phyloP scores from a whole-genome alignment of 2,797 vertebrate species.

The Lepus oiostolus region DNA sequence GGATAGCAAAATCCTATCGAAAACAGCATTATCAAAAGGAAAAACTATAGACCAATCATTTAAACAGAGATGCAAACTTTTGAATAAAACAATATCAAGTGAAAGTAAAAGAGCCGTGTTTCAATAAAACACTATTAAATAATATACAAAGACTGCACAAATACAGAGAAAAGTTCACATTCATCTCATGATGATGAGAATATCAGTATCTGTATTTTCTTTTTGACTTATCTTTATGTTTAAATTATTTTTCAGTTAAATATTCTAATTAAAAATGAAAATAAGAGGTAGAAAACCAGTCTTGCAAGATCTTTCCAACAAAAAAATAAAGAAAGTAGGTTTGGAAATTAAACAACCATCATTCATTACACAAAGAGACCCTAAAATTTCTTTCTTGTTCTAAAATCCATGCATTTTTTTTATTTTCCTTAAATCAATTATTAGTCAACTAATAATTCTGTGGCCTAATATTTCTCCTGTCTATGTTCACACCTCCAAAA shows the following conservation, averaged over 20 bases:
- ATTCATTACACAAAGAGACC: background rate
- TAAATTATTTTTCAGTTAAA: conserved; percentile 6
- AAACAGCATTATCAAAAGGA: background rate
- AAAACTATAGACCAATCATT: background rate
- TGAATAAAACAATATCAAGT: background rate
- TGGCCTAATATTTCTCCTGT: background rate
- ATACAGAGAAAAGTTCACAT: background rate
- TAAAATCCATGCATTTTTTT: background rate
- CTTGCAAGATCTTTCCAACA: background rate
- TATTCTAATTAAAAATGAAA: background rate
- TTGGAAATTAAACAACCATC: background rate
- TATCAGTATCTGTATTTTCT: background rate
- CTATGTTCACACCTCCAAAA: background rate
- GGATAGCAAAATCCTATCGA: background rate
- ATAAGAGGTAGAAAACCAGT: background rate
- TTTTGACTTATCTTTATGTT: background rate
- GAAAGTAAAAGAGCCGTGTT: background rate
- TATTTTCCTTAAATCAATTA: background rate
- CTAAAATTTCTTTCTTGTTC: background rate
- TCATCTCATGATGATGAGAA: background rate
- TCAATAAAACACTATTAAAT: too few relatives aligned
- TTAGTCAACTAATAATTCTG: background rate
- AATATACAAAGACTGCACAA: background rate
- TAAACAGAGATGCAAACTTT: background rate
- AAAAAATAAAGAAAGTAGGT: background rate